A percentile compares a stretch with the other conserved stretches of the same genome.
Conservation (phyloP, 2,797 vertebrate species). For the Hyperoplus immaculatus region DNA sequence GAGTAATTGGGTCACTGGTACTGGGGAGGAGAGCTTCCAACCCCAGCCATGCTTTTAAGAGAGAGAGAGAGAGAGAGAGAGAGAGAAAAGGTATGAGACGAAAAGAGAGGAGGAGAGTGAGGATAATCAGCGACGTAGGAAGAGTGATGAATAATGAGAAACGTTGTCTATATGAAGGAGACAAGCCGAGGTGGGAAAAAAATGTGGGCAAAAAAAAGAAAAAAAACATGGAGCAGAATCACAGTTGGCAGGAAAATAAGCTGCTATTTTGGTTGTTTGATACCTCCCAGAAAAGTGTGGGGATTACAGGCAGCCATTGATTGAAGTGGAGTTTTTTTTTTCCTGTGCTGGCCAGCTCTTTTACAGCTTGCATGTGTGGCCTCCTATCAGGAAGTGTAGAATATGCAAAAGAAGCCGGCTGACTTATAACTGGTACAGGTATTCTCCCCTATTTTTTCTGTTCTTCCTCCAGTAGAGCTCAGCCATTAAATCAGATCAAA, state of each 20-base stretch:
- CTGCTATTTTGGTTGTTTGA: slow-evolving; percentile 53
- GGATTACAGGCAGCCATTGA: slow-evolving; percentile 42
- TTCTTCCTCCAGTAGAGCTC: slow-evolving; percentile 44
- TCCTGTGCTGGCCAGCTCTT: not conserved
- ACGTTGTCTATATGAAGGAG: slow-evolving; percentile 38
- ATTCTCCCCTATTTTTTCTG: slow-evolving; percentile 22
- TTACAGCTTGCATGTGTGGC: slow-evolving; percentile 11
- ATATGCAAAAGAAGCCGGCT: slow-evolving; percentile 23
- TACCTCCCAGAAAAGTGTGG: slow-evolving; percentile 37
- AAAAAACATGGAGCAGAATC: slow-evolving; percentile 29
- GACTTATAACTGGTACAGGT: slow-evolving; percentile 26
- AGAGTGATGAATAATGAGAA: slow-evolving; percentile 65
- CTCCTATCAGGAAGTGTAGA: slow-evolving; percentile 24
- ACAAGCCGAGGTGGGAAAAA: slow-evolving; percentile 23
- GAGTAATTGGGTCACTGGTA: slow-evolving; percentile 85
- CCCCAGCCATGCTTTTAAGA: slow-evolving; percentile 63
- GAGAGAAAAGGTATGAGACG: slow-evolving; percentile 34
- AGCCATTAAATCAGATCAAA: slow-evolving; percentile 73
- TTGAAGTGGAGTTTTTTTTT: slow-evolving; percentile 2
- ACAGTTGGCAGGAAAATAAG: slow-evolving; percentile 48
- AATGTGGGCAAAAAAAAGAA: slow-evolving; percentile 32
- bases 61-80: slow-evolving; percentile 26
- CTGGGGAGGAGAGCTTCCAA: slow-evolving; percentile 66
- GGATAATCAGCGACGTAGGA: slow-evolving; percentile 34
- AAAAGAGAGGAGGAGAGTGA: slow-evolving; percentile 36